Conservation (phyloP, 2,113 vertebrate genomes). For the Apistogramma diplotaenia region DNA sequence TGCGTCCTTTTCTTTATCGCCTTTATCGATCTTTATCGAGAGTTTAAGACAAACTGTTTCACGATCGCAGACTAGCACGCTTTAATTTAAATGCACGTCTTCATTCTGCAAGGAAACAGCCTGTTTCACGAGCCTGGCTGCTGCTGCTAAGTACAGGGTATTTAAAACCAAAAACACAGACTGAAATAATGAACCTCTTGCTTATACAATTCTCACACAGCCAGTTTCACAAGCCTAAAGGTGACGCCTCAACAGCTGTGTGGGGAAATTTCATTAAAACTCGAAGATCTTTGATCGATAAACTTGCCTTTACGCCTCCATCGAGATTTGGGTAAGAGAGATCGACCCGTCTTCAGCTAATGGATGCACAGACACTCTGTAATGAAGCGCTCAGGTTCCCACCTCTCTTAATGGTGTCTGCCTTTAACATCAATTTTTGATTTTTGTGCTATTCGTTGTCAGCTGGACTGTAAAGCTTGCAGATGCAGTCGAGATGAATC, state of each 20-base stretch:
- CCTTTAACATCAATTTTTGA: background rate
- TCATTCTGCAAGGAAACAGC: fast-evolving
- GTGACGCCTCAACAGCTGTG: background rate
- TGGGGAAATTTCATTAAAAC: background rate
- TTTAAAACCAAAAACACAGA: background rate
- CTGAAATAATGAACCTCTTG: background rate
- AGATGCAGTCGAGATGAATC: background rate
- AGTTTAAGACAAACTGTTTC: too few species aligned
- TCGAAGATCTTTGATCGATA: background rate
- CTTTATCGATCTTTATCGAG: too few species aligned
- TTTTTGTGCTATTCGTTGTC: too few species aligned
- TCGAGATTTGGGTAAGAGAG: background rate
- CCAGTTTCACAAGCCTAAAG: background rate
- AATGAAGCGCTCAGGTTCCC: background rate
- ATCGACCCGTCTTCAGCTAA: background rate
- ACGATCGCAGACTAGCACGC: background rate
- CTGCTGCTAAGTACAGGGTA: background rate
- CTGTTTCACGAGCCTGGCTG: background rate
- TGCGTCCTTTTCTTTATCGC: background rate
- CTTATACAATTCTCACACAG: background rate
- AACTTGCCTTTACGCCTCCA: background rate
- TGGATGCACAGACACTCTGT: background rate
- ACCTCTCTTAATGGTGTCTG: background rate
- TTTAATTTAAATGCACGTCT: background rate
- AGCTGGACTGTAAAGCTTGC: background rate